These are phyloP conservation scores for Leptoclinus maculatus DNA, from an alignment of 2,797 vertebrate genomes.

Conservation along the genomic window DNA sequence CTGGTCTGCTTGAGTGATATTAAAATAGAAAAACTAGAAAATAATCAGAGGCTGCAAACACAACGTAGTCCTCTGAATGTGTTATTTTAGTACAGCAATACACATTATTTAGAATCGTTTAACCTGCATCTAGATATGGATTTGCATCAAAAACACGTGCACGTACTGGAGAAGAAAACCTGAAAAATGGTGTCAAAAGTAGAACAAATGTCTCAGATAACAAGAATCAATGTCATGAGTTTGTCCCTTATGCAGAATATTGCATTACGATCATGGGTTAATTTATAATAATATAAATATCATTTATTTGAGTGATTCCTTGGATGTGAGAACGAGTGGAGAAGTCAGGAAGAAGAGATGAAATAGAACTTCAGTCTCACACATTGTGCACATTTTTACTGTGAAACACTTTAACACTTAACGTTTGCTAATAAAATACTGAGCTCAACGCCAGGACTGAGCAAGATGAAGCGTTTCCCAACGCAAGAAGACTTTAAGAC, in stretches of 20 bases:
- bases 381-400: slow-evolving; percentile 38
- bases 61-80: too few species aligned
- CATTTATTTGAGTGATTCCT: neutral
- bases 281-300: neutral
- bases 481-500: slow-evolving; percentile 16
- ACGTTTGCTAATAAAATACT: slow-evolving; percentile 63
- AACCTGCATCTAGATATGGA: neutral
- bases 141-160: neutral
- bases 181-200: too few species aligned
- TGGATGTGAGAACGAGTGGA: slow-evolving; percentile 47
- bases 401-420: slow-evolving; percentile 60
- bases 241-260: too few species aligned
- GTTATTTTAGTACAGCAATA: too few species aligned
- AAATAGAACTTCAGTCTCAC: slow-evolving; percentile 34
- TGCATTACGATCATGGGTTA: too few species aligned
- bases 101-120: neutral
- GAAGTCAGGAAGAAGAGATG: slow-evolving; percentile 58
- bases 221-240: too few species aligned
- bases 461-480: slow-evolving; percentile 45
- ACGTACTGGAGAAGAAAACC: neutral
- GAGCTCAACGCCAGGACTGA: slow-evolving; percentile 42
- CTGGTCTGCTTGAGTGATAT: too few species aligned
- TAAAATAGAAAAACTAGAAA: too few species aligned
- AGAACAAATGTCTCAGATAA: too few species aligned
- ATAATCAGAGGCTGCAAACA: too few species aligned